These are phyloP conservation scores for Hydrozoanthus gracilis DNA, from an alignment of 92 coral and sea anemone genomes.

Conservation along the genomic window DNA sequence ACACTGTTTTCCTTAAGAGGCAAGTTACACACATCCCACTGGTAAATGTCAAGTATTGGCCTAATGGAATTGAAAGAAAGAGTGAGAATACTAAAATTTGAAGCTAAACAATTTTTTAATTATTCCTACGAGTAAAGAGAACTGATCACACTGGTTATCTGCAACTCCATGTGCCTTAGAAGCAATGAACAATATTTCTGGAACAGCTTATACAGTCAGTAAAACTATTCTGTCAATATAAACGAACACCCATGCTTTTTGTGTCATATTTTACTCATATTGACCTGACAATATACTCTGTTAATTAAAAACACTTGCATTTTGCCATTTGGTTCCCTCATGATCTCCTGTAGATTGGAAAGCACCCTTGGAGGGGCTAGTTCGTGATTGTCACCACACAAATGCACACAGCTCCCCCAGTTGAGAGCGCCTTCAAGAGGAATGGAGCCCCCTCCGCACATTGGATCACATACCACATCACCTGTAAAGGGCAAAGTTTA, in stretches of 20 bases:
- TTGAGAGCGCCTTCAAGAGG: constrained; percentile 80
- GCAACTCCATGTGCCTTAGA: too few relatives aligned
- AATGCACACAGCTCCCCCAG: constrained; percentile 81
- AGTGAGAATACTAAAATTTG: background rate
- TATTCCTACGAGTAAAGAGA: too few relatives aligned
- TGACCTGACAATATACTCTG: background rate
- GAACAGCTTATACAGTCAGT: too few relatives aligned
- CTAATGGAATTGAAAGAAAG: background rate
- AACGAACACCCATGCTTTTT: too few relatives aligned
- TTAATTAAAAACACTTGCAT: constrained; percentile 13
- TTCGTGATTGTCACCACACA: constrained; percentile 94
- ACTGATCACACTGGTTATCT: too few relatives aligned
- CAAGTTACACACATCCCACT: constrained; percentile 88
- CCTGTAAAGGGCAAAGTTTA: constrained; percentile 51
- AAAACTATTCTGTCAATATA: too few relatives aligned
- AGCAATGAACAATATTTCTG: too few relatives aligned
- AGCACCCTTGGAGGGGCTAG: constrained; percentile 85
- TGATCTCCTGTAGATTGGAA: constrained; percentile 74
- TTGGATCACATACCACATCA: constrained; percentile 96
- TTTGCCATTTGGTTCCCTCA: constrained; percentile 56
- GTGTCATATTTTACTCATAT: background rate
- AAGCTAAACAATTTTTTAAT: too few relatives aligned
- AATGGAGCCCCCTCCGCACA: constrained; percentile 98
- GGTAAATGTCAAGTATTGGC: constrained; percentile 77
- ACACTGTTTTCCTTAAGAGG: constrained; percentile 84